Conservation (phyloP, 2,113 vertebrate genomes). For the Antechinus flavipes region DNA sequence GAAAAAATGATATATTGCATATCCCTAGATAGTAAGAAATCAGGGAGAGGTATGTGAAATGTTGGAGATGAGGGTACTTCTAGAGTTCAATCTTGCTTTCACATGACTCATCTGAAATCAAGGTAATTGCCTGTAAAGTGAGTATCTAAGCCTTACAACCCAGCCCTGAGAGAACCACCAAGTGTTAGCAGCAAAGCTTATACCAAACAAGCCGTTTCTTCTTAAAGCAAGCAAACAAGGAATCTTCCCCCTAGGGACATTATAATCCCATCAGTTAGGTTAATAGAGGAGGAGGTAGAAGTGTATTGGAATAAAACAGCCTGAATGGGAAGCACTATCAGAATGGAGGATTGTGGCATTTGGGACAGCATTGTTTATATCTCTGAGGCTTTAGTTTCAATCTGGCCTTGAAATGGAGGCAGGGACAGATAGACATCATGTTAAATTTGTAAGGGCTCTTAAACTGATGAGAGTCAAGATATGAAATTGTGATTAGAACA, state of each 20-base stretch:
- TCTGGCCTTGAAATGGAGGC: background rate
- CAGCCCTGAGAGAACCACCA: background rate
- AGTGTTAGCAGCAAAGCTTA: background rate
- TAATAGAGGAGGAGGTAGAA: background rate
- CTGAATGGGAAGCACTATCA: background rate
- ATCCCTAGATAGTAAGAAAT: background rate
- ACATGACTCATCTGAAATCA: no score
- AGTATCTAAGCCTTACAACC: background rate
- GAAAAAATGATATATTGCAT: no score
- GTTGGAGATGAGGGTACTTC: background rate
- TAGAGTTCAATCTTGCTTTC: background rate
- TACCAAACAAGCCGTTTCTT: background rate
- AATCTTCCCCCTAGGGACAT: background rate
- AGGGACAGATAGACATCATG: background rate
- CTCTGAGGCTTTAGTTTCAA: background rate
- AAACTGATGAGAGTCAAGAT: background rate
- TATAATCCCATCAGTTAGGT: background rate
- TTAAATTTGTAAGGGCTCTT: background rate
- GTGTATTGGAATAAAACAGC: background rate
- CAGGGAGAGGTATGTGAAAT: background rate
- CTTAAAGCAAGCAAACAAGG: background rate
- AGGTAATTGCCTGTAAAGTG: background rate
- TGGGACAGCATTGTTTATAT: background rate
- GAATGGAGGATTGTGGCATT: background rate
- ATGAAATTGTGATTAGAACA: background rate